These are phyloP conservation scores for Platynereis dumerilii DNA, from an alignment of 2,888 invertebrate species.

Conservation along the genomic window DNA sequence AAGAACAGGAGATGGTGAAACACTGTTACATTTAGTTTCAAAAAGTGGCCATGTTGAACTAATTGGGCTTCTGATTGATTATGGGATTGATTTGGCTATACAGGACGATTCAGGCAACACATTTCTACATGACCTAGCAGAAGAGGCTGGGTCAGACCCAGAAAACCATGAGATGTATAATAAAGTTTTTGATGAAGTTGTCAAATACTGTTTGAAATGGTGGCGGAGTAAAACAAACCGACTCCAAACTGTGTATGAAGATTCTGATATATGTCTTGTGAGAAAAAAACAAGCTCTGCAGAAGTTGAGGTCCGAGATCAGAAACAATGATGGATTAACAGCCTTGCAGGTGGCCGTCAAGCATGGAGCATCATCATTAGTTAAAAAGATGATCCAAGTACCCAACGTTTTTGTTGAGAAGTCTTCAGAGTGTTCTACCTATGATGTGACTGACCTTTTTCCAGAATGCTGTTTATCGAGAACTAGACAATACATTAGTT, in stretches of 20 bases:
- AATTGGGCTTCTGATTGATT: background rate
- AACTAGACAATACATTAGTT: too few relatives aligned
- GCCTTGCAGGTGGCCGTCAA: conserved; percentile 48
- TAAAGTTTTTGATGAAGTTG: conserved; percentile 40
- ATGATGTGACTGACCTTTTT: conserved; percentile 6
- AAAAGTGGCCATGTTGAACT: background rate
- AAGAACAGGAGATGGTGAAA: background rate
- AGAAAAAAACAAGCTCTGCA: conserved; percentile 23
- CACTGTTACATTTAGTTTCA: background rate
- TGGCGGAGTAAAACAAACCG: conserved; percentile 42
- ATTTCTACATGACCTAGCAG: conserved; percentile 45
- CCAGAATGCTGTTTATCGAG: background rate
- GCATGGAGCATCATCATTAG: conserved; percentile 42
- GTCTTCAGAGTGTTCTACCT: background rate
- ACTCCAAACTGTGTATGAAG: conserved; percentile 39
- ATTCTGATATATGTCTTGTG: conserved; percentile 35
- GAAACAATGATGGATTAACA: conserved; percentile 43
- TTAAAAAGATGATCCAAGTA: conserved; percentile 43
- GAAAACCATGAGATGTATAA: conserved; percentile 33
- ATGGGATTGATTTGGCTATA: conserved; percentile 41
- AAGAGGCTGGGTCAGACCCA: conserved; percentile 35
- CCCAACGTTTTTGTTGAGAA: conserved; percentile 15
- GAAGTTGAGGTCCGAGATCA: conserved; percentile 38
- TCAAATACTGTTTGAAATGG: conserved; percentile 44
- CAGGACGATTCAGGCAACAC: conserved; percentile 46